Percentiles rank a stretch among this genome's conserved stretches.
These are phyloP conservation scores for Sarcophaga rosellei DNA, from an alignment of 2,888 invertebrate species.

Conservation along the genomic window DNA sequence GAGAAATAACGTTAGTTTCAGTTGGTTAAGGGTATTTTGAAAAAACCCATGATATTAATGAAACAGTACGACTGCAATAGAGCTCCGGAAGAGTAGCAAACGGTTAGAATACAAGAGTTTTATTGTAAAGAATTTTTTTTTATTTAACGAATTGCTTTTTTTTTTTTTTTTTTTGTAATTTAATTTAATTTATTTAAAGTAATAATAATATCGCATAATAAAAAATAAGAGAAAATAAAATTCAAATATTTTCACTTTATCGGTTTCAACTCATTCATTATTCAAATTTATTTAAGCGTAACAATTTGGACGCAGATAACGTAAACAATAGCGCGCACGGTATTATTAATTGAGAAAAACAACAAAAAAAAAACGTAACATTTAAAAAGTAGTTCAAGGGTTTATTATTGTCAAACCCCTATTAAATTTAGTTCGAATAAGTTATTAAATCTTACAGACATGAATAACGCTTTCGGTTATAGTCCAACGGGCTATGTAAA, in stretches of 20 bases:
- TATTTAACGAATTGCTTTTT: background rate
- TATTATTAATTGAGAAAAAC: background rate
- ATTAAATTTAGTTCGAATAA: background rate
- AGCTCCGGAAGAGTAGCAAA: conserved; percentile 57
- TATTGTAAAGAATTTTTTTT: conserved; percentile 17
- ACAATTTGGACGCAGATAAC: conserved; percentile 16
- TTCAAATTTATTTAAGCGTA: conserved; percentile 44
- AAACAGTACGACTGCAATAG: conserved; percentile 67
- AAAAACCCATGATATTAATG: conserved; percentile 14
- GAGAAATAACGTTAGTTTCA: background rate
- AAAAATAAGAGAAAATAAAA: conserved; percentile 32
- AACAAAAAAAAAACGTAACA: background rate
- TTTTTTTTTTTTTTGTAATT: conserved; percentile 20
- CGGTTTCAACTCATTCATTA: conserved; percentile 23
- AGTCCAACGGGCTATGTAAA: conserved; percentile 55
- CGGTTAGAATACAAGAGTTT: conserved; percentile 30
- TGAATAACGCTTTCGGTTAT: conserved; percentile 51
- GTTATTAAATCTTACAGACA: background rate
- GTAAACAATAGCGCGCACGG: background rate
- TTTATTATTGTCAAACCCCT: background rate
- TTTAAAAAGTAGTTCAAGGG: conserved; percentile 5
- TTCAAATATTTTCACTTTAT: conserved; percentile 9
- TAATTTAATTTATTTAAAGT: no score
- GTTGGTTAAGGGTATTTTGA: background rate
- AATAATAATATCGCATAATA: background rate